phyloP scores from a whole-genome alignment of 35 echinoderm and acorn worm genomes.

The Anneissia japonica region DNA sequence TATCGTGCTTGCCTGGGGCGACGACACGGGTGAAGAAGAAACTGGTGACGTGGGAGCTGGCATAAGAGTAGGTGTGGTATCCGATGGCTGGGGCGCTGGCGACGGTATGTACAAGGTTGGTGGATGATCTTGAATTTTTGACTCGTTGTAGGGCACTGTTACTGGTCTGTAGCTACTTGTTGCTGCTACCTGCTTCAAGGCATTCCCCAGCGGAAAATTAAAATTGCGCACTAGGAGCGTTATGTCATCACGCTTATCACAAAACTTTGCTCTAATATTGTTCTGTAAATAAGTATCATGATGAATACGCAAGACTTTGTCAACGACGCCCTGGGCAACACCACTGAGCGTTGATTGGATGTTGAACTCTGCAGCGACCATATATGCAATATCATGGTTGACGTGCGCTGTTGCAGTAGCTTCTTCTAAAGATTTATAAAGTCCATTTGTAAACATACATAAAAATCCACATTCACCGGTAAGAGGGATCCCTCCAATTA shows the following conservation, averaged over 20 bases:
- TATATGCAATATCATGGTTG: constrained; percentile 74
- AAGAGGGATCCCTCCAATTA: constrained; percentile 69
- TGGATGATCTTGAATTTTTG: constrained; percentile 15
- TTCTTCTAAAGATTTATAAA: constrained; percentile 66
- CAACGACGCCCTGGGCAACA: constrained; percentile 84
- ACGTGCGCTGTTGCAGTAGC: constrained; percentile 59
- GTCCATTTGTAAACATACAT: constrained; percentile 83
- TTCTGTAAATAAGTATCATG: constrained; percentile 72
- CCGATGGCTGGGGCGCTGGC: neutral
- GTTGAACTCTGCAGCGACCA: constrained; percentile 72
- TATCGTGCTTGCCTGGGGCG: constrained; percentile 12
- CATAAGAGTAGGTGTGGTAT: neutral
- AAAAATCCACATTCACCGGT: constrained; percentile 54
- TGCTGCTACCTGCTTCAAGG: neutral
- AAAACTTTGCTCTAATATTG: constrained; percentile 30
- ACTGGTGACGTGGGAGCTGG: neutral
- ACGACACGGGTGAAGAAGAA: neutral
- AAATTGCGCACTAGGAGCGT: constrained; percentile 88
- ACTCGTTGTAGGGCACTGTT: neutral
- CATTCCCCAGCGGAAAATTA: constrained; percentile 55
- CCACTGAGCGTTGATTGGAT: constrained; percentile 78
- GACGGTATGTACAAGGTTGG: neutral
- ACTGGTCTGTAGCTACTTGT: constrained; percentile 21
- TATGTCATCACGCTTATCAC: constrained; percentile 79
- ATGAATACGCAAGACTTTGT: constrained; percentile 85